These are phyloP conservation scores for Mungos mungo DNA, from an alignment of 2,113 vertebrate genomes.

Conservation along the genomic window DNA sequence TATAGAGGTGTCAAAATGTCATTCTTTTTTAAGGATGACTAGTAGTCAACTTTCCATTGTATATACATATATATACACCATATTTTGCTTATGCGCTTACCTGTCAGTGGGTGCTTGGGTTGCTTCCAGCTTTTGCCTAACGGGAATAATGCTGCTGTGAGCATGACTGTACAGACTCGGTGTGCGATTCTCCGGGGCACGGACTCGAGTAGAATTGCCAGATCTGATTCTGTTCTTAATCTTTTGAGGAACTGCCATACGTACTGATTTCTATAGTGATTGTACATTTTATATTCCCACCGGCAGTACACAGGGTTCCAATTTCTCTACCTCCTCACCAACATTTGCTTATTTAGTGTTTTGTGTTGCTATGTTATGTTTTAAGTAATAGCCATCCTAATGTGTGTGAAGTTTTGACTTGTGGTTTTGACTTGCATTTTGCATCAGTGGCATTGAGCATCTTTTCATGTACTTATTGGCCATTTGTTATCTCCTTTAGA, in stretches of 20 bases:
- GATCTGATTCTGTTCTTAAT: neutral
- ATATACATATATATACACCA: neutral
- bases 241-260: neutral
- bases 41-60: neutral
- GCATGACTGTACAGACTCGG: neutral
- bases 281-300: neutral
- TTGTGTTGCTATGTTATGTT: neutral
- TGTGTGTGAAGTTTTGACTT: neutral
- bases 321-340: neutral
- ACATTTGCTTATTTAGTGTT: neutral
- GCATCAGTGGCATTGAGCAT: neutral
- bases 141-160: neutral
- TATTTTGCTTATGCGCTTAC: neutral
- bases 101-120: neutral
- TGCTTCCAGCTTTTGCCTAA: neutral
- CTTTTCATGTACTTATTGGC: neutral
- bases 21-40: neutral
- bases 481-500: neutral
- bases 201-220: neutral
- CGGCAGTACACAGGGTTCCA: neutral
- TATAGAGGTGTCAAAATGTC: neutral
- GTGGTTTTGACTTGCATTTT: neutral
- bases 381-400: neutral
- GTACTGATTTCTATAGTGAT: neutral
- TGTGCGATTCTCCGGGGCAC: neutral